Evolutionary conservation across 1,140 invertebrate species (phyloP).

Genomic region (Temnothorax curvispinosus): DNA sequence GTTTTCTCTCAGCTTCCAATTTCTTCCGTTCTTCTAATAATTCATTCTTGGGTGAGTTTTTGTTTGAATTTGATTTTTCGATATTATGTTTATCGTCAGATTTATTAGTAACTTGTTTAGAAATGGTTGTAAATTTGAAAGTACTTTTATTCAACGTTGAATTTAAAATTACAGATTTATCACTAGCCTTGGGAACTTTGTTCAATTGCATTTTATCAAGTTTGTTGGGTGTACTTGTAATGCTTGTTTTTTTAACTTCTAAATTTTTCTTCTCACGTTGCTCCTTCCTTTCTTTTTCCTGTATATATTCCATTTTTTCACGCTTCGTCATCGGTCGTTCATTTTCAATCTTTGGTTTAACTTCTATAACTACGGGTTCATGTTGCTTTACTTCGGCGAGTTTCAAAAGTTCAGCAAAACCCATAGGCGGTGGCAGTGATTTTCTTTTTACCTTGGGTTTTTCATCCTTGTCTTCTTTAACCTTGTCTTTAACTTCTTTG

Average conservation of each 20-base stretch:
- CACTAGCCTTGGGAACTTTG: conserved; percentile 46
- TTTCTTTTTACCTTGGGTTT: conserved; percentile 87
- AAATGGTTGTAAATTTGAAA: not conserved
- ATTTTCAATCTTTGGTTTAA: conserved; percentile 88
- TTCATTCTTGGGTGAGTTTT: conserved; percentile 72
- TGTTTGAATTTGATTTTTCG: conserved; percentile 41
- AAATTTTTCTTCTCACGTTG: conserved; percentile 67
- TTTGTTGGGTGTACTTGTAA: conserved; percentile 60
- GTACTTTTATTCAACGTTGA: conserved; percentile 46
- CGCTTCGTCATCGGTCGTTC: conserved; percentile 92
- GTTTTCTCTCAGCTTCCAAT: conserved; percentile 83
- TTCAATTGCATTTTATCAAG: conserved; percentile 46
- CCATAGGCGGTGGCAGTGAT: conserved; percentile 89
- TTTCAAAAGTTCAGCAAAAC: conserved; percentile 91
- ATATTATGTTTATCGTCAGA: conserved; percentile 69
- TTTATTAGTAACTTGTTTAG: conserved; percentile 58
- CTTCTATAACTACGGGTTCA: conserved; percentile 90
- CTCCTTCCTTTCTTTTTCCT: conserved; percentile 86
- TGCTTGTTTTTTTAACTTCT: conserved; percentile 56
- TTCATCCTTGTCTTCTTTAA: conserved; percentile 80
- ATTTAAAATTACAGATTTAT: conserved; percentile 26
- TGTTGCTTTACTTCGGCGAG: conserved; percentile 93
- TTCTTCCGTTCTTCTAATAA: conserved; percentile 80
- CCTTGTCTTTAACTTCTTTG: conserved; percentile 58
- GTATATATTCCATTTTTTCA: conserved; percentile 91